Conservation (phyloP, 2,888 invertebrate species). For the Anthophora plumipes region DNA sequence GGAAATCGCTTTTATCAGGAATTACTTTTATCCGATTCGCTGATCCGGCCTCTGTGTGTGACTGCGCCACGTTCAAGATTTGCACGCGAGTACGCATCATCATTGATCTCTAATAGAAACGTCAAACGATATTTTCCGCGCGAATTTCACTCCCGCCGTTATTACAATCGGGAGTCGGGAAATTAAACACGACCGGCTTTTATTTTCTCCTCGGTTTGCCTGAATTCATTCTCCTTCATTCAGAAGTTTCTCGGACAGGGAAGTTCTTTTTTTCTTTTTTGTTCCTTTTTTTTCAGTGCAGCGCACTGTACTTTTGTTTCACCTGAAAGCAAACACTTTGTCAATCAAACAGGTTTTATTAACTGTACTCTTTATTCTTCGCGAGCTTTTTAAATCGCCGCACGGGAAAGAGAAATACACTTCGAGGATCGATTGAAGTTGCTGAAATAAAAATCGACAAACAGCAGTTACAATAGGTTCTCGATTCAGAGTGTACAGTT, state of each 20-base stretch:
- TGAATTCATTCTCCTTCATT: slow-evolving; percentile 6
- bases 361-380: not conserved
- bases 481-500: too few relatives aligned
- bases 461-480: too few relatives aligned
- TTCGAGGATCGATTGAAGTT: too few relatives aligned
- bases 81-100: slow-evolving; percentile 33
- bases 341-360: too few relatives aligned
- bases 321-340: too few relatives aligned
- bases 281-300: not conserved
- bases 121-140: slow-evolving; percentile 36
- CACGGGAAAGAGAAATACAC: not conserved
- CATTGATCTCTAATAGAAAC: slow-evolving; percentile 48
- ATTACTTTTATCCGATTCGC: slow-evolving; percentile 63
- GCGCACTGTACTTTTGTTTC: not conserved
- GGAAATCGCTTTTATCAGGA: slow-evolving; percentile 58
- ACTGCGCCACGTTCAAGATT: slow-evolving; percentile 50
- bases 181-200: slow-evolving; percentile 2
- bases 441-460: too few relatives aligned
- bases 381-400: not conserved
- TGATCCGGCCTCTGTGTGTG: slow-evolving; percentile 44
- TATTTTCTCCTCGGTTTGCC: too few relatives aligned
- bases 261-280: too few relatives aligned
- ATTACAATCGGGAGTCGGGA: slow-evolving; percentile 17
- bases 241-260: not conserved
- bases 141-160: slow-evolving; percentile 24